Base-by-base conservation (phyloP, 2,888 invertebrate species). In the Trisateles emortualis region DNA sequence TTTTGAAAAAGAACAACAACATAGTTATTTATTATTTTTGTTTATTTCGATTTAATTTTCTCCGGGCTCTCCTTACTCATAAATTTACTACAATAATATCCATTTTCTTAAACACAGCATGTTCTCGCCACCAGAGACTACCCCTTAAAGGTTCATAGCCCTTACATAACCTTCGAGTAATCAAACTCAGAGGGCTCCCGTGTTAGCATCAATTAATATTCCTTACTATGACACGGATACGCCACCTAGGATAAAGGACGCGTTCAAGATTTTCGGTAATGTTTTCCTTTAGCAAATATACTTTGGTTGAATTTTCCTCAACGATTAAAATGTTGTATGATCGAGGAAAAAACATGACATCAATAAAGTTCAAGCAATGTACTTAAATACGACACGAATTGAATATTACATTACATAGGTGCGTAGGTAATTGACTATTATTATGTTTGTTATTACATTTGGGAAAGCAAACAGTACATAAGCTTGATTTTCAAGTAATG, bases 231-330 rank as follows among this genome's bases (percentile, higher is more conserved):
- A 51, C 32, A n/a, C 51, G 57, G 48, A 53, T 43, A 24, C 46
- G 17, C 3, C 24, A 11, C 40, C 63, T 62, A 49, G 49, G 16
- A 13, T 29, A 26, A 49, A 67, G 66, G 57, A 42, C 63, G 41
- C 29, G 17, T 39, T 59, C 62, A 70, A 70, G 62, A 65, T 48
- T 52, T 54, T 62, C 14, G 42, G 38, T 8, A 22, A 11, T 24
- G 41, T 68, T 68, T 59, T 61, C 70, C 67, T 56, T 19, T 24
- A 32, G 49, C 13, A n/a, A 39, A 32, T 5, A 5, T 49, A 51
- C 29, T 57, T 49, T 56, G 33, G 43, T 24, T 3, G 8, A 2
- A 19, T 49, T 66, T 65, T 70, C 70, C 67, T 68, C 17, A 30
- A 40, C 41, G 3, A 10, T 19, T 35, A 22, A 10, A 35, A 9